A percentile compares a stretch with the other conserved stretches of the same genome.
phyloP scores from a whole-genome alignment of 2,797 vertebrate genomes.

The Scleropages formosus region DNA sequence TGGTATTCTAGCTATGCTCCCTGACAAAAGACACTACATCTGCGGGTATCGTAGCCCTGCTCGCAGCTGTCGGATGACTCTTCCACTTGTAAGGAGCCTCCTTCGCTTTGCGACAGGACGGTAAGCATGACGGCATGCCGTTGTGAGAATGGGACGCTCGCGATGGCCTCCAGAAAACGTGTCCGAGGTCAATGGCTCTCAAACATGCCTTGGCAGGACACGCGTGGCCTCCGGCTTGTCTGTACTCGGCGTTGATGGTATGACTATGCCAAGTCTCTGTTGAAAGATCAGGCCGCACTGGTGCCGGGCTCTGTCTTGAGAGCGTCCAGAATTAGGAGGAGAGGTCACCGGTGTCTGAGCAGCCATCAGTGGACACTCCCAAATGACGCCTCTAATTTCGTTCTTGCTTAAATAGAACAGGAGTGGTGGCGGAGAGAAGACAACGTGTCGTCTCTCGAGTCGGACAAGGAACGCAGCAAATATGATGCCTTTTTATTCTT shows the following conservation, averaged over 20 bases:
- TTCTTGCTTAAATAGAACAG: neutral
- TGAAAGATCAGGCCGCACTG: neutral
- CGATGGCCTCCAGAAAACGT: neutral
- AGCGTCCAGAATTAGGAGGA: neutral
- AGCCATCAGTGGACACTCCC: neutral
- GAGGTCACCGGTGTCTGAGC: neutral
- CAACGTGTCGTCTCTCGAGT: slow-evolving; percentile 25
- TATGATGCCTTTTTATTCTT: too few relatives aligned
- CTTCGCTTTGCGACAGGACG: neutral
- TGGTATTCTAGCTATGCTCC: neutral
- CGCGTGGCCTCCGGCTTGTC: neutral
- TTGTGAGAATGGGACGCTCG: neutral
- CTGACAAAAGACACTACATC: neutral
- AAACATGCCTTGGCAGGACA: neutral
- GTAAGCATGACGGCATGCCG: neutral
- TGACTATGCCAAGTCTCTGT: neutral
- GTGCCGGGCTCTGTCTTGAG: neutral
- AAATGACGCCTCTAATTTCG: neutral
- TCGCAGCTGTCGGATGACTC: neutral
- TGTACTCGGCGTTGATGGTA: too few relatives aligned
- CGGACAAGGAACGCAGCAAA: too few relatives aligned
- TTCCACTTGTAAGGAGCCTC: neutral
- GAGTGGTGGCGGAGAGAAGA: slow-evolving; percentile 31
- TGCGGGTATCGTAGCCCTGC: neutral
- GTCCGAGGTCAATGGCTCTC: neutral